A percentile compares a stretch with the other conserved stretches of the same genome.
These are phyloP conservation scores for Mercenaria mercenaria DNA, from an alignment of 1,140 invertebrate genomes.

Conservation along the genomic window DNA sequence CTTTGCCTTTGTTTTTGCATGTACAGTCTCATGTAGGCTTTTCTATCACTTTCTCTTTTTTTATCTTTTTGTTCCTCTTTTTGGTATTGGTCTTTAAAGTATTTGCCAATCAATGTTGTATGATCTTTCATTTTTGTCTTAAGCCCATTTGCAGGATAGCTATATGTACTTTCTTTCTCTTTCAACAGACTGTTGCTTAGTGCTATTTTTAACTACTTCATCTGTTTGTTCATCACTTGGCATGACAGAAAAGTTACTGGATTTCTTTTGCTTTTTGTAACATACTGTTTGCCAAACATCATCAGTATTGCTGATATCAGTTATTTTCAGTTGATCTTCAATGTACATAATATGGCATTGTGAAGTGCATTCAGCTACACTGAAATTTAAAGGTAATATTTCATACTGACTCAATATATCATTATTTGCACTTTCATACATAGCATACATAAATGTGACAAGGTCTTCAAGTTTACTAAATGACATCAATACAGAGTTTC, in stretches of 20 bases:
- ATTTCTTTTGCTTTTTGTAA: no score
- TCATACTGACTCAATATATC: not conserved
- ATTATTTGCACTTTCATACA: not conserved
- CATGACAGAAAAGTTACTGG: not conserved
- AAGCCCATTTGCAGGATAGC: not conserved
- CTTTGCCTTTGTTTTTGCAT: not conserved
- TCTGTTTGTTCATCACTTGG: not conserved
- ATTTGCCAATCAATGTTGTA: no score
- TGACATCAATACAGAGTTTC: not conserved
- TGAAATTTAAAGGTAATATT: not conserved
- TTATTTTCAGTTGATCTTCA: not conserved
- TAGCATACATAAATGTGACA: no score
- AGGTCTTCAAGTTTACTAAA: not conserved
- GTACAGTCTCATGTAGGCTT: not conserved
- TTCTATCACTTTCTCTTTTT: slow-evolving; percentile 18
- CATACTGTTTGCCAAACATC: not conserved
- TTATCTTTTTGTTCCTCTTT: no score
- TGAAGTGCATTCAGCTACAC: no score
- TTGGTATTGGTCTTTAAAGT: not conserved
- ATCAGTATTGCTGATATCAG: not conserved
- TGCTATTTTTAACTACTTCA: not conserved
- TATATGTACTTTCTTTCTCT: no score
- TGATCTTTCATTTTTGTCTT: not conserved
- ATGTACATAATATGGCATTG: no score
- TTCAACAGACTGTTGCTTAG: not conserved